phyloP scores from a whole-genome alignment of 2,888 invertebrate species.

The Cetonia aurata region DNA sequence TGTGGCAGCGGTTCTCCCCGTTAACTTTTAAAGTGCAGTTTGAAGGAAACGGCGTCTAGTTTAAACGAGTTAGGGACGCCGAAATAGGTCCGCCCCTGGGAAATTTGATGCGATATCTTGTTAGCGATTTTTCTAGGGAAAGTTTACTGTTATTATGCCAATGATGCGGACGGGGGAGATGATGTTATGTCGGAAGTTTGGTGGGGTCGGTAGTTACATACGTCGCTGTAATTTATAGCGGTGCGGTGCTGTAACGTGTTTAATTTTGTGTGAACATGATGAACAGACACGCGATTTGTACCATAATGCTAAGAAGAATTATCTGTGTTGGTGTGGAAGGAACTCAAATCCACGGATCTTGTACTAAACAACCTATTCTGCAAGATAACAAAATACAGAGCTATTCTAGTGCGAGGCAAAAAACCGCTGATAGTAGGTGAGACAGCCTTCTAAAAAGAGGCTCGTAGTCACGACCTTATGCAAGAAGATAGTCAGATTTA shows the following conservation, averaged over 20 bases:
- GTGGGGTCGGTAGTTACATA: conserved; percentile 1
- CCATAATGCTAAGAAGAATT: too few species aligned
- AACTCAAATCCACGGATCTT: too few species aligned
- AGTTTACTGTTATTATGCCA: conserved; percentile 27
- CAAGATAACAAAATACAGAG: too few species aligned
- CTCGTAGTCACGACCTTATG: too few species aligned
- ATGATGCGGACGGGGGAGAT: conserved; percentile 8
- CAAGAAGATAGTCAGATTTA: too few species aligned
- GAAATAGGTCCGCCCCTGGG: conserved; percentile 17
- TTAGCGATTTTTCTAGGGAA: conserved; percentile 7
- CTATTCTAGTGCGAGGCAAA: too few species aligned
- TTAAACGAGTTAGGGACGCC: conserved; percentile 24
- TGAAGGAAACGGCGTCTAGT: conserved; percentile 8
- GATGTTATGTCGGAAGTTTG: conserved; percentile 13
- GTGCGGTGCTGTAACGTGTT: neutral
- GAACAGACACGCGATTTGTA: too few species aligned
- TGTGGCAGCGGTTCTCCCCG: conserved; percentile 3
- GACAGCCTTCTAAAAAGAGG: too few species aligned
- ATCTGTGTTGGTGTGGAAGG: too few species aligned
- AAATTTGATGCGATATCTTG: conserved; percentile 30
- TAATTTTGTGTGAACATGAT: too few species aligned
- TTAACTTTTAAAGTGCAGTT: conserved; percentile 33
- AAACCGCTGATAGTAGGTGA: too few species aligned
- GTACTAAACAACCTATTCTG: too few species aligned
- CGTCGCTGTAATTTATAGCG: conserved; percentile 6